Evolutionary conservation across 1,140 invertebrate genomes (phyloP), one percentile per base, ranked within the genome.

Genomic region (Megalonaias nervosa): DNA sequence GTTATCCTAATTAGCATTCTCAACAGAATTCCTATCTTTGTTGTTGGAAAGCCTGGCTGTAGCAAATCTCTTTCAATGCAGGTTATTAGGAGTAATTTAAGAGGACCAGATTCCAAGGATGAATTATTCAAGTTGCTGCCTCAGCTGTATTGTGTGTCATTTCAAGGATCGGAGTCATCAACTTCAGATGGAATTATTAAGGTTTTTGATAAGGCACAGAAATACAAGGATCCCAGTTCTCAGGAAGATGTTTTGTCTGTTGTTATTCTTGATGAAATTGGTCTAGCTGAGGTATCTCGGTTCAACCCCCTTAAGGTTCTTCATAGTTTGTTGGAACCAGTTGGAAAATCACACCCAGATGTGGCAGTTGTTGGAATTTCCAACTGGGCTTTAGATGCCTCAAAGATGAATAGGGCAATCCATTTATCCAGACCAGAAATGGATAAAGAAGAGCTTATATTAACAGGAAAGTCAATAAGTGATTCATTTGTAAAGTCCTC

Each of bases 231-330:
- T 62, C 81, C 76, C 21, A 82, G 85, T 62, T 74, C 85, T 65
- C 74, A 82, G 26, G 64, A 85, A 15, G 59, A 75, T 16, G 86
- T 87, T 82, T 83, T 88, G 6, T 81, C 86, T 58, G 82, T 87
- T 31, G 86, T 89, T 59, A 84, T 88, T 65, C 74, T 89, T 26
- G 88, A 89, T 81, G 88, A 89, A 75, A 83, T 89, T 23, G 88
- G 88, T 16, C 72, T 89, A 60, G 86, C 87, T 17, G 87, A 89
- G 79, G 82, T 84, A 64, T 88, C 86, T 2, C 81, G 82, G 23
- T 78, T 65, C 31, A 88, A 87, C 85, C 88, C 88, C 16, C 80
- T 89, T 0, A 89, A 89, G 83, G 88, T 88, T 56, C 66, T 81
- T 16, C 80, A 82, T 48, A 62, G 66, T 57, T 31, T 81, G 16